phyloP scores from a whole-genome alignment of 2,797 vertebrate species.

The Amblyopsis hoosieri region DNA sequence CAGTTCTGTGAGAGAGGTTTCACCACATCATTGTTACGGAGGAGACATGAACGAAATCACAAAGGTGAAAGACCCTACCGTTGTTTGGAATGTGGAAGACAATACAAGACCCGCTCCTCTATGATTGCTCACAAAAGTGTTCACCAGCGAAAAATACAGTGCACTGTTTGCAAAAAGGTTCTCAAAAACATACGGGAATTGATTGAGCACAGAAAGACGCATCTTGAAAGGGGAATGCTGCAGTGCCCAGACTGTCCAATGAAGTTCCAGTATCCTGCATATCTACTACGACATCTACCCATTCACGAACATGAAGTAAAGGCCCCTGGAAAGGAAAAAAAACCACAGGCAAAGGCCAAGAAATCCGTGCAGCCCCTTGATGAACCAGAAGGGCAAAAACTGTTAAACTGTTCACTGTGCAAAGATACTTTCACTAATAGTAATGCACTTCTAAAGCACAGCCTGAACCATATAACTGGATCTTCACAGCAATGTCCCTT shows the following conservation, averaged over 20 bases:
- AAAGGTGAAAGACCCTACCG: slow-evolving; percentile 72
- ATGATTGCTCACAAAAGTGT: slow-evolving; percentile 70
- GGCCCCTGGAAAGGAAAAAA: slow-evolving; percentile 17
- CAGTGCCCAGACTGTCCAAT: slow-evolving; percentile 77
- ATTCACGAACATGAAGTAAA: slow-evolving; percentile 55
- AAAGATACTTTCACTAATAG: slow-evolving; percentile 61
- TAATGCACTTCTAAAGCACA: slow-evolving; percentile 68
- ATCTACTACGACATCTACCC: slow-evolving; percentile 71
- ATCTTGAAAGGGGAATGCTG: slow-evolving; percentile 71
- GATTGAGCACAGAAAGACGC: slow-evolving; percentile 73
- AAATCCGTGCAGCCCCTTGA: slow-evolving; percentile 21
- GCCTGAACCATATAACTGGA: slow-evolving; percentile 67
- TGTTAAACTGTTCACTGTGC: slow-evolving; percentile 70
- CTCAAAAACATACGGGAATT: slow-evolving; percentile 73
- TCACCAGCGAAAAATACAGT: slow-evolving; percentile 77
- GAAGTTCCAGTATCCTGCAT: slow-evolving; percentile 71
- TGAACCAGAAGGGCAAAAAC: slow-evolving; percentile 24
- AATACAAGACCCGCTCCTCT: slow-evolving; percentile 64
- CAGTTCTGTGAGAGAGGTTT: slow-evolving; percentile 73
- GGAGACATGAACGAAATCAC: slow-evolving; percentile 68
- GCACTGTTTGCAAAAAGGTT: slow-evolving; percentile 77
- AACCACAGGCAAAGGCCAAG: slow-evolving; percentile 13
- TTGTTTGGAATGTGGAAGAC: slow-evolving; percentile 77
- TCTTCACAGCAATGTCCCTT: slow-evolving; percentile 71
- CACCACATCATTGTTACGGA: slow-evolving; percentile 34